Conservation (phyloP, 2,888 invertebrate species). For the Drosophila mettleri region DNA sequence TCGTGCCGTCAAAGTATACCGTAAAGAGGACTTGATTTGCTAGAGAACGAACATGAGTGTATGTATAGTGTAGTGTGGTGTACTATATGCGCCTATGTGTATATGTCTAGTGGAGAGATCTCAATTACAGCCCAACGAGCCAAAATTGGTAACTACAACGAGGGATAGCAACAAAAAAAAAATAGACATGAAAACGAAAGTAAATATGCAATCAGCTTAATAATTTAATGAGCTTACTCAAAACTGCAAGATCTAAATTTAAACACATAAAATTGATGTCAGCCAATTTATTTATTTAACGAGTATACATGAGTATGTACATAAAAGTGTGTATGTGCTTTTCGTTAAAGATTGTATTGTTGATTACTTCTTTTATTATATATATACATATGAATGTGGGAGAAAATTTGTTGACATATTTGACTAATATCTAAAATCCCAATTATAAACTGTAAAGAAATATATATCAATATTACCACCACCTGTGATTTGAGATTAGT, state of each 20-base stretch:
- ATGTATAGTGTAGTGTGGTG: background rate
- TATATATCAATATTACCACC: background rate
- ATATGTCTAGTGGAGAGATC: background rate
- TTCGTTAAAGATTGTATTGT: background rate
- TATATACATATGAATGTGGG: too few relatives aligned
- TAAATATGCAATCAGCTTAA: slow-evolving; percentile 58
- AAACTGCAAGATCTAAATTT: slow-evolving; percentile 6
- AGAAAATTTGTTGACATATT: background rate
- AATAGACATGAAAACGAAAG: slow-evolving; percentile 71
- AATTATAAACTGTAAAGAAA: background rate
- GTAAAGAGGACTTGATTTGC: slow-evolving; percentile 27
- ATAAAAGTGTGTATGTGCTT: background rate
- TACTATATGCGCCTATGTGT: background rate
- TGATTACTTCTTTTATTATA: background rate
- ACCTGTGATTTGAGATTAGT: background rate
- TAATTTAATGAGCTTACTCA: slow-evolving; percentile 6
- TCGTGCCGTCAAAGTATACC: slow-evolving; percentile 31
- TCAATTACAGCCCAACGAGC: slow-evolving; percentile 12
- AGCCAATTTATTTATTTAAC: slow-evolving; percentile 10
- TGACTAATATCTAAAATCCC: background rate
- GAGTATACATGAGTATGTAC: background rate
- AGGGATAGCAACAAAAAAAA: slow-evolving; percentile 25
- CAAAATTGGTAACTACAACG: slow-evolving; percentile 17
- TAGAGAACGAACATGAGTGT: background rate
- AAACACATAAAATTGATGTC: slow-evolving; percentile 15